Percentiles rank a stretch among this genome's conserved stretches.
These are phyloP conservation scores for Australoheros facetus DNA, from an alignment of 2,797 vertebrate species.

Conservation along the genomic window DNA sequence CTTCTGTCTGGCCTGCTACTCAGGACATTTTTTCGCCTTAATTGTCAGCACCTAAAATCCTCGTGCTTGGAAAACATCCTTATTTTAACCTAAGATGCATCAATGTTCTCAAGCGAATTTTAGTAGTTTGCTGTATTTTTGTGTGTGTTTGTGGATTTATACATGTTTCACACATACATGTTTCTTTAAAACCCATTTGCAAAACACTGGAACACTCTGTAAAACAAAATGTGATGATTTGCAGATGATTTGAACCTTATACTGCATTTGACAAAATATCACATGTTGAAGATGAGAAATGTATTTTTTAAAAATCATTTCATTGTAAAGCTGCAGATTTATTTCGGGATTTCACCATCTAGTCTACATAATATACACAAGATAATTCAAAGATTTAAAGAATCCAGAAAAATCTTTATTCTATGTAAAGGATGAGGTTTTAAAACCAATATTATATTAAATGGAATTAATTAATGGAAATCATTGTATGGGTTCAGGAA, in stretches of 20 bases:
- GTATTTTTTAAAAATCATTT: not conserved
- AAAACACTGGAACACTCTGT: not conserved
- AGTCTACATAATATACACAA: not conserved
- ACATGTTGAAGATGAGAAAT: not conserved
- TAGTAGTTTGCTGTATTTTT: not conserved
- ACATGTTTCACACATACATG: not conserved
- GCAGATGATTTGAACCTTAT: not conserved
- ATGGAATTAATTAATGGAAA: not conserved
- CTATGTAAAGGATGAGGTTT: not conserved
- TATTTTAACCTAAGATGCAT: not conserved
- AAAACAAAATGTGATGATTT: not conserved
- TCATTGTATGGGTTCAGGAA: fast-evolving
- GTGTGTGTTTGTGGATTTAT: not conserved
- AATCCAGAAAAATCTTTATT: not conserved
- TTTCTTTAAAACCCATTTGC: slow-evolving; percentile 5
- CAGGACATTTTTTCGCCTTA: not conserved
- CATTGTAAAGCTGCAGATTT: not conserved
- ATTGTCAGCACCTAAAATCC: slow-evolving; percentile 10
- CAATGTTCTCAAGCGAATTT: not conserved
- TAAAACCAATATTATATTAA: not conserved
- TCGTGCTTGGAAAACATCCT: not conserved
- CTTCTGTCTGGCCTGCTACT: slow-evolving; percentile 17
- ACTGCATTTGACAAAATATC: not conserved
- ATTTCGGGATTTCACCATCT: not conserved
- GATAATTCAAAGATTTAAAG: too few species aligned